A percentile compares a stretch with the other conserved stretches of the same genome.
Evolutionary conservation across 1,140 invertebrate species (phyloP).

Genomic region (Trypoxylus dichotomus): DNA sequence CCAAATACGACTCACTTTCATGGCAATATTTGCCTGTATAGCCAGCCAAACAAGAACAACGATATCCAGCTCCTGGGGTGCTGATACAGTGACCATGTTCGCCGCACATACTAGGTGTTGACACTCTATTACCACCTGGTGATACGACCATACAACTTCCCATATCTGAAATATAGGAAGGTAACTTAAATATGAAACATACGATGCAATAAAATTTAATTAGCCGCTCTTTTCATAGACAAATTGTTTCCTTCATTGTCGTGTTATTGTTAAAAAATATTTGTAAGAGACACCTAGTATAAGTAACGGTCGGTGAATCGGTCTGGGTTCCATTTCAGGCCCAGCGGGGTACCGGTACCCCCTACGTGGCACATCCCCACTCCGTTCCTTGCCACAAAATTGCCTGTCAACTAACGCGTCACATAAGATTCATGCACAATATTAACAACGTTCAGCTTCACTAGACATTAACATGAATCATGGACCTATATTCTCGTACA

Average conservation of each 20-base stretch:
- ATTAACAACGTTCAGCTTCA: constrained; percentile 34
- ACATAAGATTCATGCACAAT: constrained; percentile 39
- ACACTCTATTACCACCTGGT: constrained; percentile 49
- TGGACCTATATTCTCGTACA: constrained; percentile 17
- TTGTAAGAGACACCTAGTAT: constrained; percentile 23
- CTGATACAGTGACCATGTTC: constrained; percentile 77
- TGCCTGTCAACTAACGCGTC: constrained; percentile 43
- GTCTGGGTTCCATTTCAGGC: constrained; percentile 49
- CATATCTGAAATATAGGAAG: constrained; percentile 46
- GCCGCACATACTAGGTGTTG: constrained; percentile 63
- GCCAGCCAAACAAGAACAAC: constrained; percentile 76
- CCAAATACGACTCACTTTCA: constrained; percentile 61
- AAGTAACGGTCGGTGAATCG: constrained; percentile 37
- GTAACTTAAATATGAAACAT: constrained; percentile 18
- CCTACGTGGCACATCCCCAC: constrained; percentile 36
- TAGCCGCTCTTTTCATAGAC: constrained; percentile 16
- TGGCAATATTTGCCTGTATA: constrained; percentile 76
- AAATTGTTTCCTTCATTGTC: constrained; percentile 22
- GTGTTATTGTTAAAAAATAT: constrained; percentile 15
- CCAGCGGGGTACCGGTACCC: constrained; percentile 43
- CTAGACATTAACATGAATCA: constrained; percentile 30
- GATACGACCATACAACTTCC: constrained; percentile 59
- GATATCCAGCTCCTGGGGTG: constrained; percentile 62
- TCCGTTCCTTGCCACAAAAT: constrained; percentile 36
- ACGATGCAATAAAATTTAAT: constrained; percentile 12